phyloP scores from a whole-genome alignment of 2,888 invertebrate genomes.

The Caenorhabditis sulstoni region DNA sequence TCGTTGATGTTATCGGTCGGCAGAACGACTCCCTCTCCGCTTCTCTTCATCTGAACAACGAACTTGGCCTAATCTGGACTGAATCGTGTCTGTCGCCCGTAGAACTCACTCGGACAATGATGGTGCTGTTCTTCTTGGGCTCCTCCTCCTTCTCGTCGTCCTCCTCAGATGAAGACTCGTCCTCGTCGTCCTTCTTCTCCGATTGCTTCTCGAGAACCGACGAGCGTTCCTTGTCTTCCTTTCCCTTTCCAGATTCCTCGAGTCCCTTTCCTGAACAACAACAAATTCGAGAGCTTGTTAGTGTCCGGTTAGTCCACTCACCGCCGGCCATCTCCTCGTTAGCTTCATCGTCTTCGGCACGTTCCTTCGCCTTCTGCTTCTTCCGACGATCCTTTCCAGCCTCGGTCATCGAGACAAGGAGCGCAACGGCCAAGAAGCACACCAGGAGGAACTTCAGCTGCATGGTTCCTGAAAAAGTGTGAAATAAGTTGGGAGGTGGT shows the following conservation, averaged over 20 bases:
- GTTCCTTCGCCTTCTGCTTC: conserved; percentile 47
- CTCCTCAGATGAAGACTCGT: conserved; percentile 42
- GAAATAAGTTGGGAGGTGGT: neutral
- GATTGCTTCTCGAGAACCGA: conserved; percentile 42
- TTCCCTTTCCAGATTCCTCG: conserved; percentile 42
- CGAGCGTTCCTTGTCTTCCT: conserved; percentile 35
- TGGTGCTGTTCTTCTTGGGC: conserved; percentile 27
- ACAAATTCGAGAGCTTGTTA: neutral
- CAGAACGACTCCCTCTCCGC: neutral
- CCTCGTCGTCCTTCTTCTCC: conserved; percentile 28
- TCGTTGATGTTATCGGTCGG: neutral
- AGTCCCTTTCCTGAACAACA: conserved; percentile 15
- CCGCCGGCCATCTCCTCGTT: conserved; percentile 35
- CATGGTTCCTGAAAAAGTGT: conserved; percentile 20
- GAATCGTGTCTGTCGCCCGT: too few species aligned
- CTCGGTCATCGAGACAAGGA: conserved; percentile 27
- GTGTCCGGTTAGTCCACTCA: neutral
- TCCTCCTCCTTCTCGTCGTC: conserved; percentile 29
- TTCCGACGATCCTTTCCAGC: conserved; percentile 46
- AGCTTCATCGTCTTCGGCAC: conserved; percentile 30
- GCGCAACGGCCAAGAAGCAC: conserved; percentile 22
- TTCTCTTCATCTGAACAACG: neutral
- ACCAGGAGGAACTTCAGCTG: conserved; percentile 41
- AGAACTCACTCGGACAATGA: conserved; percentile 35
- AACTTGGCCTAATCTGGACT: neutral